These are phyloP conservation scores for Siderastrea radians DNA, from an alignment of 92 coral and sea anemone species.

Conservation along the genomic window DNA sequence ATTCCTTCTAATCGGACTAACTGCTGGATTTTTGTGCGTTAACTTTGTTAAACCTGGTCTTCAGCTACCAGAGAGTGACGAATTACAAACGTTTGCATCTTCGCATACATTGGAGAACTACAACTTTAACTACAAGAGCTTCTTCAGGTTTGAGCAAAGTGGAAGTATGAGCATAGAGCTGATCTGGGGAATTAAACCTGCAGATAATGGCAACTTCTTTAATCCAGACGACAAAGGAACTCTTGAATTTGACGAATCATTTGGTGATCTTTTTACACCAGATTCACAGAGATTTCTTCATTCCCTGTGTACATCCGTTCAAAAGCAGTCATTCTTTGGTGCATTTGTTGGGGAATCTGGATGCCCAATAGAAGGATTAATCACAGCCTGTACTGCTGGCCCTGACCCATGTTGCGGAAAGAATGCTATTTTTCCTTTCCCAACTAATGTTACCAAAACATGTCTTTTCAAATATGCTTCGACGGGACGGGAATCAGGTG, in stretches of 20 bases:
- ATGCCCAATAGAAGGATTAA: constrained; percentile 61
- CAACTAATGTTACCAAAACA: constrained; percentile 40
- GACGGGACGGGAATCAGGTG: not conserved
- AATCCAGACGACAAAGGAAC: constrained; percentile 87
- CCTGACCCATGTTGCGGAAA: constrained; percentile 53
- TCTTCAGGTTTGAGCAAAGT: constrained; percentile 71
- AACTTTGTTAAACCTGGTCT: constrained; percentile 81
- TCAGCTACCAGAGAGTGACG: constrained; percentile 76
- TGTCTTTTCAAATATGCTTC: constrained; percentile 12
- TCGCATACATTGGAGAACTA: constrained; percentile 91
- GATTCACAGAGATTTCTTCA: constrained; percentile 80
- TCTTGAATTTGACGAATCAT: constrained; percentile 74
- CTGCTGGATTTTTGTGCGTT: constrained; percentile 88
- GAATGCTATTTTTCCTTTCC: constrained; percentile 72
- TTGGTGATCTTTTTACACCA: constrained; percentile 70
- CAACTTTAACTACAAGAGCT: constrained; percentile 77
- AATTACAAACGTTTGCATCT: constrained; percentile 86
- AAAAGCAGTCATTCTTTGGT: constrained; percentile 68
- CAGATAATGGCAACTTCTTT: constrained; percentile 88
- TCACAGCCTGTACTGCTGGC: not conserved
- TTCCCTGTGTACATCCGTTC: constrained; percentile 69
- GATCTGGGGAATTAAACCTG: constrained; percentile 85
- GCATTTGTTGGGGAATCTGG: constrained; percentile 4
- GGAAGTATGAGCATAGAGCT: constrained; percentile 55
- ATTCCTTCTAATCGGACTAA: constrained; percentile 69